Base-by-base conservation (phyloP, 2,113 vertebrate species). In the Sterna hirundo region DNA sequence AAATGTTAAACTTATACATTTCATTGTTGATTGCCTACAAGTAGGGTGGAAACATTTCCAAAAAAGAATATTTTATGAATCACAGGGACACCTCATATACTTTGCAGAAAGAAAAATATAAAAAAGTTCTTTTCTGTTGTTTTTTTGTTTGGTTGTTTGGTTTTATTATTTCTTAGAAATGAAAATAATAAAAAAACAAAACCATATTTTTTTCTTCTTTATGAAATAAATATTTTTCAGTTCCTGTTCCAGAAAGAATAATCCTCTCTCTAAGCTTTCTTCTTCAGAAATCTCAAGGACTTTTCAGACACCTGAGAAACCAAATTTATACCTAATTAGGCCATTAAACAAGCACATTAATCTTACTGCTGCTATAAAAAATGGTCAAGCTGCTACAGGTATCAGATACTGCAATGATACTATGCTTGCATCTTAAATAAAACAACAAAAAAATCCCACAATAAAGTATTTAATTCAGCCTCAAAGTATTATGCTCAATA, bases 271-370 rank as follows among this genome's bases (percentile, higher is more conserved):
- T 88, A 91, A 68, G 88, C 61, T 80, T 83, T 72, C 47, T 60
- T 55, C 62, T 94, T 91, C 30, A 89, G 75, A 88, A 91, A 92
- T 11, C 82, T 97, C 96, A 97, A 97, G 97, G 94, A 96, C 95
- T 96, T 96, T 97, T 91, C 75, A 96, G 94, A 90, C 96, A 97
- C 65, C 72, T 71, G 69, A 96, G 84, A 93, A 96, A 84, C 72
- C 19, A 86, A 94, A 96, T 96, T 97, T 96, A 88, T 96, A 88
- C 71, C 69, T 96, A 97, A 97, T 97, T 96, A 97, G 90, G 86
- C 88, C 90, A 61, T 95, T 96, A 95, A 96, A 80, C 72, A 88
- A 93, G 71, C 86, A 96, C 97, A 97, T 97, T 96, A 97, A 97
- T 97, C 97, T 97, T 93, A 52, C 61, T 88, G 82, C 58, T 95